Base-by-base conservation (phyloP, 2,113 vertebrate genomes). In the Brachyhypopomus occidentalis region DNA sequence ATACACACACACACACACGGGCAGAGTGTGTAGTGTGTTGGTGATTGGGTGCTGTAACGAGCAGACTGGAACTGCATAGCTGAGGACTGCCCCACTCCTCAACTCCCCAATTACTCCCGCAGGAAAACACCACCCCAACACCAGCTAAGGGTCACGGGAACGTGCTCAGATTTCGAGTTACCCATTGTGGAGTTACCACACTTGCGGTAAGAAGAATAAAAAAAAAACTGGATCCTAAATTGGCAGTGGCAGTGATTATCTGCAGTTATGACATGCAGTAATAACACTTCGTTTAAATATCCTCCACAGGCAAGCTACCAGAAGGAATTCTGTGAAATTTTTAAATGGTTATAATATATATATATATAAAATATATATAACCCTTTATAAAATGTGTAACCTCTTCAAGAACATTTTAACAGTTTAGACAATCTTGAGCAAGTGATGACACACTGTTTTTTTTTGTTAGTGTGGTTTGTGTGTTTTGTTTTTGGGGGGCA, bases 101-200 rank as follows among this genome's bases (percentile, higher is more conserved):
- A 62, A 70, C 23, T 66, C 52, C 79, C 73, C 86, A 90, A 88
- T 90, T 89, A 91, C 78, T 41, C 69, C 14, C 72, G 86, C 85
- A 90, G 87, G 84, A 86, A 55, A 86, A 77, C 9, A 11, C 9
- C 45, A 14, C 45, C 12, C 9, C 45, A 52, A 11, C 45, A 14
- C 14, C 14, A 11, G 20, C 30, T 27, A 25, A 11, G 62, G 58
- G 23, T 52, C 72, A 30, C 17, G 58, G 41, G 23, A 34, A 48
- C 72, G 23, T 52, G 19, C 67, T 19, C 7, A 17, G 11, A 55
- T 67, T 36, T 62, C 3, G 22, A 27, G 22, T 8, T 12, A 3
- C 7, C 48, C 63, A 22, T 16, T 38, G 63, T 58, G 64, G 48
- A 55, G 23, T 23, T 12, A 23, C 60, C 22, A 30, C 22, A 30